Base-by-base conservation (phyloP, 2,113 vertebrate species). In the Nansenia antarctica region DNA sequence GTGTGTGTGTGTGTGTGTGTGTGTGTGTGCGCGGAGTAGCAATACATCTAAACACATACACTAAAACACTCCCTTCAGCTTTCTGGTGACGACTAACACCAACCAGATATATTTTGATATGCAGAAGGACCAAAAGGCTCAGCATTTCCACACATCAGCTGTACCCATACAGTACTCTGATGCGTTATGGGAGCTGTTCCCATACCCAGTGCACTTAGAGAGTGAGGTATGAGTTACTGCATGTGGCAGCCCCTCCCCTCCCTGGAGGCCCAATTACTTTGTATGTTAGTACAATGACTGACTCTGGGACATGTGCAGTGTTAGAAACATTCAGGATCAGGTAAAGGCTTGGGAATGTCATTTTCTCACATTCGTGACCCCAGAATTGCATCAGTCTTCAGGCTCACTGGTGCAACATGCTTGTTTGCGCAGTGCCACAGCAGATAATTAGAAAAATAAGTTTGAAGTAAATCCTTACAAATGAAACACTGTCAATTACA, bases 201-300 rank as follows among this genome's bases (percentile, higher is more conserved):
- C 62, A 75, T 34, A 35, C 52, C 37, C 47, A 34, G 47, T 29
- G 69, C 75, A 80, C 68, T 73, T 69, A 29, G 77, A 86, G 80
- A 76, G 26, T 37, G 62, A 66, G 62, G 53, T 26, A 35, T 67
- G 59, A 84, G 74, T 79, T 71, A 74, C 55, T 65, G 55, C 55
- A 74, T 65, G 42, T 70, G 67, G 52, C 70, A 69, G 72, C 65
- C 60, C 65, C 61, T 32, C 31, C 74, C 34, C 37, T 87, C 86
- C 83, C 82, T 60, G 49, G 84, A 86, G 85, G 77, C 79, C 78
- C 84, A 89, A 88, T 91, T 90, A 90, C 78, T 75, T 72, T 76
- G 69, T 54, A 74, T 81, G 80, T 89, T 90, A 83, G 72, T 82
- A 82, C 78, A 66, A 52, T 77, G 79, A 78, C 77, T 63, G 73